These are phyloP conservation scores for Mustelus asterias DNA, from an alignment of 2,113 vertebrate genomes.

Conservation along the genomic window DNA sequence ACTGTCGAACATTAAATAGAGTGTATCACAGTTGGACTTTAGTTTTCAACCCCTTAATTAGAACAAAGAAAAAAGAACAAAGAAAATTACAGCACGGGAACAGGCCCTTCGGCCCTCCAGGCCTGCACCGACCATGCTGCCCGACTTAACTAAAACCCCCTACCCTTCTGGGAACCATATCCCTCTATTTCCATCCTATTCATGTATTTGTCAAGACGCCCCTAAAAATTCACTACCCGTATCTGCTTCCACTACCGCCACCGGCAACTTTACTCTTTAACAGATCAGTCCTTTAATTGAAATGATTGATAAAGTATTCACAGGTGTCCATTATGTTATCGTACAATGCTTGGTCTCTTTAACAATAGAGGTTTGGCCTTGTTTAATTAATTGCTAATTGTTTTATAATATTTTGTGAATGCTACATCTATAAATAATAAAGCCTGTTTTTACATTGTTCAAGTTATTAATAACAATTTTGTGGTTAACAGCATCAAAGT, in stretches of 20 bases:
- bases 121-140: no score
- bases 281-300: neutral
- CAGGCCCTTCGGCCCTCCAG: no score
- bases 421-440: neutral
- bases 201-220: no score
- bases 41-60: neutral
- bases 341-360: neutral
- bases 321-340: neutral
- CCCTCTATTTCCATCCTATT: no score
- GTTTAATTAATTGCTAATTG: neutral
- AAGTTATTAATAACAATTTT: neutral
- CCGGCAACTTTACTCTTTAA: no score
- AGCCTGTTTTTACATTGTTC: neutral
- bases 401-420: neutral
- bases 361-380: neutral
- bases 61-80: no score
- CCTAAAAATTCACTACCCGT: no score
- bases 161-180: no score
- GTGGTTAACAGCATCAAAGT: neutral
- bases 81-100: no score
- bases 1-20: neutral
- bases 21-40: neutral
- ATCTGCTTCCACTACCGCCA: no score
- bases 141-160: no score
- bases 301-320: neutral